phyloP scores from a whole-genome alignment of 1,140 invertebrate genomes.

The Colletes latitarsis region DNA sequence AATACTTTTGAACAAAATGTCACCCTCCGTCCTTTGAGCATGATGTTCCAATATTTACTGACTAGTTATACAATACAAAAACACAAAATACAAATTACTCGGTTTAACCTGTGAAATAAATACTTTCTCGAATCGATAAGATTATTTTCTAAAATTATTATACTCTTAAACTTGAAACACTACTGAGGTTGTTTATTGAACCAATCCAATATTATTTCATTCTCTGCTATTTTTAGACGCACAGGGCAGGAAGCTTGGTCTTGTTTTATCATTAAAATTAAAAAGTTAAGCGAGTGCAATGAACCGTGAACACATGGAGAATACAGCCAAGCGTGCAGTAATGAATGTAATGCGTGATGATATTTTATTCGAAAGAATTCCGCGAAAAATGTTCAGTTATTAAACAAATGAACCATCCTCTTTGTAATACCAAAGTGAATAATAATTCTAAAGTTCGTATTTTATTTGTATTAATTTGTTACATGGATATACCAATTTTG shows the following conservation, averaged over 20 bases:
- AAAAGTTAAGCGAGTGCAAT: not conserved
- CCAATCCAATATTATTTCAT: not conserved
- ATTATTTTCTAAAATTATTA: too few species aligned
- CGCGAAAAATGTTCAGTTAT: not conserved
- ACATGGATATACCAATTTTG: too few species aligned
- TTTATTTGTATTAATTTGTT: too few species aligned
- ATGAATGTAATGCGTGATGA: not conserved
- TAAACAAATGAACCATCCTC: too few species aligned
- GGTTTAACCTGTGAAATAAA: too few species aligned
- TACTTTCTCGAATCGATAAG: too few species aligned
- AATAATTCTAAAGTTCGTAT: not conserved
- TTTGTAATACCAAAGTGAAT: not conserved
- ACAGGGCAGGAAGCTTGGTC: not conserved
- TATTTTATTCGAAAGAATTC: slow-evolving; percentile 1
- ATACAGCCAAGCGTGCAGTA: not conserved
- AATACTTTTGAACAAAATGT: slow-evolving; percentile 17
- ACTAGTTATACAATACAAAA: not conserved
- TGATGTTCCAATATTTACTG: not conserved
- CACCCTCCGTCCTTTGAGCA: not conserved
- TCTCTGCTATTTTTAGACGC: not conserved
- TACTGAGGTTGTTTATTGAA: too few species aligned
- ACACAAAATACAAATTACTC: too few species aligned
- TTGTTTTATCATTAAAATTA: not conserved
- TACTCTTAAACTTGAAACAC: too few species aligned
- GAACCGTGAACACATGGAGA: not conserved